A percentile compares a stretch with the other conserved stretches of the same genome.
phyloP scores from a whole-genome alignment of 2,113 vertebrate species.

The Hemicordylus capensis region DNA sequence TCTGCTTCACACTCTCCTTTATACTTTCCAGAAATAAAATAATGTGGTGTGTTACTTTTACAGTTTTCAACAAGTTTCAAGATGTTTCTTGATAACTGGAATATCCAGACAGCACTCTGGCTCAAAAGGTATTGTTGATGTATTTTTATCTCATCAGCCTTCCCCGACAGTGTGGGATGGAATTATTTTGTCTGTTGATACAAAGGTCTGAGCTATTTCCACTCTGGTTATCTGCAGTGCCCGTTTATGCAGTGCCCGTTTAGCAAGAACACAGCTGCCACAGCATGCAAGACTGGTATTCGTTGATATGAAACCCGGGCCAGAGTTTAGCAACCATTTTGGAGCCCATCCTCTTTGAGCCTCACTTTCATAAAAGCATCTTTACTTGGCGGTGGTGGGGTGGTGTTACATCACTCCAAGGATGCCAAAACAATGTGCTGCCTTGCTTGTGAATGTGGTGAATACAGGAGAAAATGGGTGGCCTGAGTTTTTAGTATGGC shows the following conservation, averaged over 20 bases:
- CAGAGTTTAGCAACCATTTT: neutral
- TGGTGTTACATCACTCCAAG: neutral
- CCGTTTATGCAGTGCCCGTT: neutral
- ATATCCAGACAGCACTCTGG: slow-evolving; percentile 98
- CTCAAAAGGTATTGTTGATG: slow-evolving; percentile 88
- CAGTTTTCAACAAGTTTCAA: slow-evolving; percentile 98
- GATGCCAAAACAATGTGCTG: neutral
- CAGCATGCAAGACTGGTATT: neutral
- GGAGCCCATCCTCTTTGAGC: too few relatives aligned
- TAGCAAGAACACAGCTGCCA: neutral
- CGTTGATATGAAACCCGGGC: neutral
- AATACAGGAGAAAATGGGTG: neutral
- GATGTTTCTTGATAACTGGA: slow-evolving; percentile 99
- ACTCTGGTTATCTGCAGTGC: neutral
- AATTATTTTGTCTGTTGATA: neutral
- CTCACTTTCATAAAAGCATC: neutral
- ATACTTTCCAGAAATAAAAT: slow-evolving; percentile 4
- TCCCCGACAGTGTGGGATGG: neutral
- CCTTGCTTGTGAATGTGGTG: neutral
- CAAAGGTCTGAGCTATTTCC: neutral
- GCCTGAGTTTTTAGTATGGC: neutral
- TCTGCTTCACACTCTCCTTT: neutral
- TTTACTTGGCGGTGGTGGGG: neutral
- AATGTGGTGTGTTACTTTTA: slow-evolving; percentile 49
- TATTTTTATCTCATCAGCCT: neutral